phyloP scores from a whole-genome alignment of 2,113 vertebrate genomes.

The Struthio camelus region DNA sequence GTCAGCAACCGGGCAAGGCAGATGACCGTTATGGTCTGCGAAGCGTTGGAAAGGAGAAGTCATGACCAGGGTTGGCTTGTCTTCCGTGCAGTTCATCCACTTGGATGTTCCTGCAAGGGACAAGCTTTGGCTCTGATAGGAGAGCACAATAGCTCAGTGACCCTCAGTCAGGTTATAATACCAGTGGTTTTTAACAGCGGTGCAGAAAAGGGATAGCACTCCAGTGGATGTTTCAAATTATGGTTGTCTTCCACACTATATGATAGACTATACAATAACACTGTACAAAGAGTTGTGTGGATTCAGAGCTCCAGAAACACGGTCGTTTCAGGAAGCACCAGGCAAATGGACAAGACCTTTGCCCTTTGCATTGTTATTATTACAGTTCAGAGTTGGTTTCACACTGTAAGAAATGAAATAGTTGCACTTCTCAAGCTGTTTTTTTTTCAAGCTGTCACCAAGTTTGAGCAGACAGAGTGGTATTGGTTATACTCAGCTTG shows the following conservation, averaged over 20 bases:
- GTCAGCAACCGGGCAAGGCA: not conserved
- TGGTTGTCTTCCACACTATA: not conserved
- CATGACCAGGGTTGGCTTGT: not conserved
- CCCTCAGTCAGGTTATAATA: not conserved
- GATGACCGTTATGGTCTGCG: fast-evolving
- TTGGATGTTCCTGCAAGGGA: fast-evolving
- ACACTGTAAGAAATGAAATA: not conserved
- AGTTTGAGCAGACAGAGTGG: not conserved
- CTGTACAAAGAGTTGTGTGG: not conserved
- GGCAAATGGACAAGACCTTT: not conserved
- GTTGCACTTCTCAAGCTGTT: not conserved
- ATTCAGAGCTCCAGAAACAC: not conserved
- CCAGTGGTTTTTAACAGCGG: fast-evolving
- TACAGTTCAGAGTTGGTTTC: not conserved
- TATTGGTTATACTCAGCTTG: not conserved
- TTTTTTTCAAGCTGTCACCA: not conserved
- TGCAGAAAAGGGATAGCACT: not conserved
- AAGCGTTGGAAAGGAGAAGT: not conserved
- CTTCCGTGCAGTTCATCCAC: not conserved
- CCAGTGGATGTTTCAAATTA: not conserved
- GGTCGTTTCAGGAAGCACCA: not conserved
- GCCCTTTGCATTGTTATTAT: not conserved
- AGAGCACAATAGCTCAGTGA: not conserved
- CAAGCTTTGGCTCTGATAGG: not conserved
- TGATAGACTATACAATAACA: not conserved